Evolutionary conservation across 2,113 vertebrate species (phyloP).

Genomic region (Phycodurus eques): DNA sequence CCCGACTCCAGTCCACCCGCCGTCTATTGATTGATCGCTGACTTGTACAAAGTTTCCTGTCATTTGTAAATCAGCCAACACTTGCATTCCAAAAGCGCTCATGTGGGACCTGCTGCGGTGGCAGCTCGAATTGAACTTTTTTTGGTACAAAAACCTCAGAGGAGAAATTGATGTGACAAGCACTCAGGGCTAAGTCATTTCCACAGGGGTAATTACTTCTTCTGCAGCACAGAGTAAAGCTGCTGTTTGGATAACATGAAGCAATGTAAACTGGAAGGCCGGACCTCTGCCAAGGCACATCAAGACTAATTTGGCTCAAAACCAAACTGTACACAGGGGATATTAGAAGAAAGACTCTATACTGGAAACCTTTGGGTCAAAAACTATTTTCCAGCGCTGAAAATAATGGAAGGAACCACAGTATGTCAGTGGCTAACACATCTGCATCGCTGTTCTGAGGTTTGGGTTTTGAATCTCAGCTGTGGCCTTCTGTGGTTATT

Average conservation of each 20-base stretch:
- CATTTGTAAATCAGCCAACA: slow-evolving; percentile 19
- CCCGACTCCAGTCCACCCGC: background rate
- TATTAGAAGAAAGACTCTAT: background rate
- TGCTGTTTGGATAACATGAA: slow-evolving; percentile 2
- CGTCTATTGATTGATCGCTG: slow-evolving; percentile 7
- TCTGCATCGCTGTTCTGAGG: too few relatives aligned
- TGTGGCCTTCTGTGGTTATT: too few relatives aligned
- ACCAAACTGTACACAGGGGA: background rate
- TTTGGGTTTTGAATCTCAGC: too few relatives aligned
- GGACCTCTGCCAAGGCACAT: background rate
- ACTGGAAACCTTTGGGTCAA: background rate
- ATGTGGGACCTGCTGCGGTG: slow-evolving; percentile 48
- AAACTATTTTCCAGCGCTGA: background rate
- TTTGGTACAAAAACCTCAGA: slow-evolving; percentile 58
- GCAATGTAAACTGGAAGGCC: background rate
- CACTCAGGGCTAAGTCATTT: slow-evolving; percentile 71
- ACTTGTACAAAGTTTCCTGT: slow-evolving; percentile 13
- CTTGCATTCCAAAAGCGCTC: slow-evolving; percentile 33
- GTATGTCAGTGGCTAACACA: too few relatives aligned
- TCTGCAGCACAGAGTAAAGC: slow-evolving; percentile 11
- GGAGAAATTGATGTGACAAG: slow-evolving; percentile 73
- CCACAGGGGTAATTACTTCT: slow-evolving; percentile 68
- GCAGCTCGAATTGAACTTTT: slow-evolving; percentile 52
- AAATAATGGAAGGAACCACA: too few relatives aligned
- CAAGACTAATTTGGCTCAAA: background rate